Evolutionary conservation across 2,888 invertebrate genomes (phyloP), one percentile per base, ranked within the genome.

Genomic region (Pseudeuparius sepicola): DNA sequence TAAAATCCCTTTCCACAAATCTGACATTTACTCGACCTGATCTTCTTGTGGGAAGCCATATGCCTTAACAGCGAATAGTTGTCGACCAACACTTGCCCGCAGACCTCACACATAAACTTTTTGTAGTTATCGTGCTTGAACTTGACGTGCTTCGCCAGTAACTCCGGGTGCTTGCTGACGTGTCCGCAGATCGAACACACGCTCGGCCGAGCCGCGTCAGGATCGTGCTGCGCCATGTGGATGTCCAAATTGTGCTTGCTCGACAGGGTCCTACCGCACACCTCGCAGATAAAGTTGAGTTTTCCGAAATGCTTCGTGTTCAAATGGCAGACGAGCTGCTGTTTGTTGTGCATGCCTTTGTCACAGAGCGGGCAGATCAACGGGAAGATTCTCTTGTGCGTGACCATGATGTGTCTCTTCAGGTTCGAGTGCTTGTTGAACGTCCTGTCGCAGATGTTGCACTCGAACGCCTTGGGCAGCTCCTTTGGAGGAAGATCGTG

Each of bases 21-120:
- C 9, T 44, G 39, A 31, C 56, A 74, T 1, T 66, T 57, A 41
- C 66, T 68, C 9, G 71, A 59, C 25, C 47, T 46, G 29, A 51
- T 49, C 1, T 48, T 47, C 0, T 49, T 69, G 36, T 71, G 71
- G 37, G 68, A 66, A 20, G 43, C 39, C 12, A 46, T 17, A 25
- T 46, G 46, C 39, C 44, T 39, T 26, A 44, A 44, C 14, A 44
- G 30, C 24, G 44, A 44, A 20, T 46, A 44, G 24, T 44, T 46
- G 18, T 46, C 44, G 65, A 50, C 49, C 24, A 51, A 51, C 37
- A 47, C 43, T 27, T 49, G 49, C 5, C 68, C 70, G 37, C 73
- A 73, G 2, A 64, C 52, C 23, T 68, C 67, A 34, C 62, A 62
- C 11, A 48, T 45, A 39, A 53, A 56, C 3, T 37, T 33, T 1